These are phyloP conservation scores for Clarias magur DNA, from an alignment of 2,113 vertebrate genomes.

Conservation along the genomic window DNA sequence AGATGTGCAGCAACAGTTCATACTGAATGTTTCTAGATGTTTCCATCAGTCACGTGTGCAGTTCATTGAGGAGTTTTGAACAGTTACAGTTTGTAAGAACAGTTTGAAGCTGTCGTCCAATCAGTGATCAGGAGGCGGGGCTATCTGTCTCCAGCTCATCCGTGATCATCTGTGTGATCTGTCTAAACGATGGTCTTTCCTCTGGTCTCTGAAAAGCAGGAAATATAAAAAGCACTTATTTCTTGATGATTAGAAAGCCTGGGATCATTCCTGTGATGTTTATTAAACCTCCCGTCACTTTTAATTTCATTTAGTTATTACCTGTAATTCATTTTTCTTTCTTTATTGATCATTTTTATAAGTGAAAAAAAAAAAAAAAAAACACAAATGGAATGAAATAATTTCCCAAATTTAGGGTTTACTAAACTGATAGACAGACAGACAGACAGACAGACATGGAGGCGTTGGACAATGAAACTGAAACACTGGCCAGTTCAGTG, in stretches of 20 bases:
- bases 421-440: not conserved
- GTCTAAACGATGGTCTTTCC: slow-evolving; percentile 62
- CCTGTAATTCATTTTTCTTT: not conserved
- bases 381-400: not conserved
- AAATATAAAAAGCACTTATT: not conserved
- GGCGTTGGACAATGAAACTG: too few relatives aligned
- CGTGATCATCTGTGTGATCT: slow-evolving; percentile 62
- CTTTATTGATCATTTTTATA: not conserved
- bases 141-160: slow-evolving; percentile 61
- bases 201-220: slow-evolving; percentile 63
- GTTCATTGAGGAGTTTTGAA: not conserved
- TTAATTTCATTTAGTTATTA: not conserved
- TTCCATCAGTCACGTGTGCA: not conserved
- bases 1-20: not conserved
- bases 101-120: not conserved
- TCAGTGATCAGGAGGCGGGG: slow-evolving; percentile 9
- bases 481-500: too few relatives aligned
- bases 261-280: not conserved
- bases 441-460: too few relatives aligned
- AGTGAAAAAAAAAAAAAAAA: not conserved
- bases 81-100: not conserved
- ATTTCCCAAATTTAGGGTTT: not conserved
- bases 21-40: not conserved
- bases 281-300: not conserved
- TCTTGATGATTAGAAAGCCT: not conserved